phyloP scores from a whole-genome alignment of 2,888 invertebrate species.

The Caenorhabditis uteleia region DNA sequence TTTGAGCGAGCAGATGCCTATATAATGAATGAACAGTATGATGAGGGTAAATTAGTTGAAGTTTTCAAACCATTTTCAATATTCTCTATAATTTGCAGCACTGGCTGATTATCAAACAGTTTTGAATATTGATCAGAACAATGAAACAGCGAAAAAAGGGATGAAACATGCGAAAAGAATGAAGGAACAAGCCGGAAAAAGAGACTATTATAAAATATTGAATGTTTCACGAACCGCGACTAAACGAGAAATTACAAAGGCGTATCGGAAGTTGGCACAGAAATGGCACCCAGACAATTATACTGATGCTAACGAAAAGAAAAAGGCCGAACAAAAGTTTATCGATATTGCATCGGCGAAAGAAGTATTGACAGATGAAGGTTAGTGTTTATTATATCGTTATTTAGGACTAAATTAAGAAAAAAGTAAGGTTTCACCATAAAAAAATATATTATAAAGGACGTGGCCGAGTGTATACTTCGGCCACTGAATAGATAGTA shows the following conservation, averaged over 20 bases:
- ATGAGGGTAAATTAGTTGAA: slow-evolving; percentile 83
- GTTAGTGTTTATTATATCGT: slow-evolving; percentile 70
- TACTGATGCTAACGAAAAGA: slow-evolving; percentile 77
- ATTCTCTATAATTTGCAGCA: slow-evolving; percentile 74
- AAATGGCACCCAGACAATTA: slow-evolving; percentile 99
- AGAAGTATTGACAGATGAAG: slow-evolving; percentile 82
- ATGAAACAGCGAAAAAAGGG: slow-evolving; percentile 86
- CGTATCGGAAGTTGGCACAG: slow-evolving; percentile 94
- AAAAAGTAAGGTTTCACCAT: not conserved
- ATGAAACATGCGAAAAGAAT: slow-evolving; percentile 85
- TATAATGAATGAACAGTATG: slow-evolving; percentile 85
- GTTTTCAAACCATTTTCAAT: not conserved
- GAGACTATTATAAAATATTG: slow-evolving; percentile 96
- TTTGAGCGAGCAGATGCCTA: slow-evolving; percentile 93
- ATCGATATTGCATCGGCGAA: slow-evolving; percentile 98
- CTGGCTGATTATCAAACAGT: slow-evolving; percentile 86
- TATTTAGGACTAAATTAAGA: not conserved
- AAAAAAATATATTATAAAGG: not conserved
- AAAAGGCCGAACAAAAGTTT: slow-evolving; percentile 90
- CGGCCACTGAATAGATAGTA: not conserved
- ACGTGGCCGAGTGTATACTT: not conserved
- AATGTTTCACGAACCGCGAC: slow-evolving; percentile 85
- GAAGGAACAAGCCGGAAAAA: slow-evolving; percentile 87
- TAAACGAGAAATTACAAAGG: slow-evolving; percentile 91
- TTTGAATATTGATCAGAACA: slow-evolving; percentile 81